Evolutionary conservation across 2,797 vertebrate genomes (phyloP), one percentile per base, ranked within the genome.

Genomic region (Remorina albescens): DNA sequence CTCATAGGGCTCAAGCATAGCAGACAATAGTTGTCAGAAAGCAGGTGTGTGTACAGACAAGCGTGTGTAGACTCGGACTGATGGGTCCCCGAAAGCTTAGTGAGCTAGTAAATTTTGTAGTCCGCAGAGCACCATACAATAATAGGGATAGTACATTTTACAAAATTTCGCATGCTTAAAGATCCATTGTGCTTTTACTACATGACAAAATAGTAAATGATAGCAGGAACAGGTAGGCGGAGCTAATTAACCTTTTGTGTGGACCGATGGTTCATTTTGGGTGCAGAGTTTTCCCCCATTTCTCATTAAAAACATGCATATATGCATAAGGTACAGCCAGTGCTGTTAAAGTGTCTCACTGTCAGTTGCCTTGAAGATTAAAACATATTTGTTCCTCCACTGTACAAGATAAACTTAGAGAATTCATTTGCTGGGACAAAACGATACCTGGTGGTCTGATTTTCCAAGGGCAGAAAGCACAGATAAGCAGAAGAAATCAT

Each of bases 1-100:
- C 69, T 67, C 53, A 12, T 1, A n/a, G 42, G 53, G 53, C 67
- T 53, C 51, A 51, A 42, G 15, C 3, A 1, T 0, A 30, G 50
- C 71, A 75, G 75, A 76, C 39, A 46, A 39, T 68, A 36, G 30
- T 49, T 68, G 63, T 78, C 55, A 61, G 54, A 49, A 58, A 76
- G 61, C 49, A 76, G n/a, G 50, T 76, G 72, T 75, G 55, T 36
- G 25, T 18, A 49, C 58, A 73, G 57, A 77, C 10, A 21, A 53
- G 57, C 47, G 41, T 51, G 42, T 25, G 19, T 25, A 53, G 60
- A 55, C 41, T 18, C 42, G 50, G 55, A 46, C 16, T 36, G 55
- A 34, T 16, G 12, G 36, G 34, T 64, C 65, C 30, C 11, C 54
- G 53, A 34, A 55, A 28, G 41, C 39, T 28, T 39, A 54, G 39